Percentiles rank a stretch among this genome's conserved stretches.
Evolutionary conservation across 1,140 invertebrate species (phyloP).

Genomic region (Mycetomoellerius zeteki): DNA sequence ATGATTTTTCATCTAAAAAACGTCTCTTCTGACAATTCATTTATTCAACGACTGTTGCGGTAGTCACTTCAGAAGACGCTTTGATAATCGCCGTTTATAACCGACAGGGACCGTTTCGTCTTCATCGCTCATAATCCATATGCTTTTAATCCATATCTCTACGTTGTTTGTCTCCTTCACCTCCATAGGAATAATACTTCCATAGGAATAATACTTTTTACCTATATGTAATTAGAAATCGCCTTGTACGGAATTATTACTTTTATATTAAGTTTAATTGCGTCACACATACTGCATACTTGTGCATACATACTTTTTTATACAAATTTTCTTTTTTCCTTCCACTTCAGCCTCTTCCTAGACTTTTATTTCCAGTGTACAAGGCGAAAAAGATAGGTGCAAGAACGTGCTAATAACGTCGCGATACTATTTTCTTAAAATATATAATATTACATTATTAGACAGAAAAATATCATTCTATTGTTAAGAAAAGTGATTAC

Average conservation of each 20-base stretch:
- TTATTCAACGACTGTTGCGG: neutral
- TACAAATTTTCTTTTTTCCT: neutral
- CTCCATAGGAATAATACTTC: neutral
- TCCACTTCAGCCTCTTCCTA: neutral
- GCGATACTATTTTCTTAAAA: neutral
- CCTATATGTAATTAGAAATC: neutral
- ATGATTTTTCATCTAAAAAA: neutral
- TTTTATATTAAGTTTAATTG: neutral
- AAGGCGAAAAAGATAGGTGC: neutral
- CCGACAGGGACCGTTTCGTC: neutral
- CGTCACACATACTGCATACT: too few species aligned
- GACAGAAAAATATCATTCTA: too few species aligned
- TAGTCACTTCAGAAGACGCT: neutral
- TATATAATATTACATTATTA: too few species aligned
- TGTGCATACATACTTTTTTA: neutral
- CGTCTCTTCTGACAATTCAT: neutral
- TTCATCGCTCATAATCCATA: too few species aligned
- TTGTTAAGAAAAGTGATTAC: too few species aligned
- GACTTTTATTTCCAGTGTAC: neutral
- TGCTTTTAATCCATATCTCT: neutral
- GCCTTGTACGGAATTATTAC: neutral
- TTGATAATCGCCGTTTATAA: neutral
- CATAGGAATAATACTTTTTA: neutral
- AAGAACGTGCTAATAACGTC: neutral
- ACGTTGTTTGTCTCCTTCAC: neutral